Evolutionary conservation across 2,797 vertebrate species (phyloP), one percentile per base, ranked within the genome.

Genomic region (Chromis chromis): DNA sequence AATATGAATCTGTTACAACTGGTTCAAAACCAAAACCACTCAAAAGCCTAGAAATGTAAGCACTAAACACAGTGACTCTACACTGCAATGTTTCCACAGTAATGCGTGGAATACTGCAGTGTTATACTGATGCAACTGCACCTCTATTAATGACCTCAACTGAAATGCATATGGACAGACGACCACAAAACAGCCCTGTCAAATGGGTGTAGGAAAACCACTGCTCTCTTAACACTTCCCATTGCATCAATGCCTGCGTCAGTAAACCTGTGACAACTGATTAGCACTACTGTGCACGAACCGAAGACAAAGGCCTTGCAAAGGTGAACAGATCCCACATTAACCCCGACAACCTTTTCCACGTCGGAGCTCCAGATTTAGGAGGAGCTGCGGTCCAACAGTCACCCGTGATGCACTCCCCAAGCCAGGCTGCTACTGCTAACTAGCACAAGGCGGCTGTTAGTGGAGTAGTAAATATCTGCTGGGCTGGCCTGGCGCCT

Each of bases 391-490:
- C 71, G 21, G 66, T 77, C 79, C 84, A 74, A 69, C 66, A 66
- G 60, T 76, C 74, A 78, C 70, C 74, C 12, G 1, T 77, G 85
- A 88, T 76, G 46, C 82, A 21, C 49, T 55, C 33, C 22, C 72
- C 10, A 52, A 57, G 80, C 69, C 74, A 75, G 69, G 65, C 65
- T 56, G 68, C 71, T 78, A 54, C 74, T 48, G 70, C 67, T 85
- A 88, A 77, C 71, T 74, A 61, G 70, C 71, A 28, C 25, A 25
- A 46, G 65, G 68, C 70, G 67, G 62, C 75, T 83, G 80, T 55
- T 68, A 70, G 73, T 24, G 65, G 74, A 76, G 88, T 89, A 81
- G 88, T 90, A 90, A 92, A 91, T 92, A 89, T 88, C 74, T 77
- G 81, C 68, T 46, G 62, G 78, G 70, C 72, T 90, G 89, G 85